Conservation (phyloP, 92 coral and sea anemone species). For the Heteractis magnifica region DNA sequence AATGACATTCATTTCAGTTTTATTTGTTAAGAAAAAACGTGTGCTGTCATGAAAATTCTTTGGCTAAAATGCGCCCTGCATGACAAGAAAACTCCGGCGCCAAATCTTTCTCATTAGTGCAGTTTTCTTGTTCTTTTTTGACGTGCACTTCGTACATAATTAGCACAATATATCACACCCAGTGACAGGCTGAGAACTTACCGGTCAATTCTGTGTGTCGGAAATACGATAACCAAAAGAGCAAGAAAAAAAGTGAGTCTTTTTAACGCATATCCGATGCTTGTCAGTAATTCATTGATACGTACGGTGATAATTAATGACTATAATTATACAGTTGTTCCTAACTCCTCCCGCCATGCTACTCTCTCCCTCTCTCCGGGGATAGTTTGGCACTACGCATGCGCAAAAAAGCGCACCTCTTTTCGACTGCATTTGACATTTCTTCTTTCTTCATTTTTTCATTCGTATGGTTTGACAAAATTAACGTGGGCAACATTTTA, state of each 20-base stretch:
- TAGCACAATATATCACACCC: not conserved
- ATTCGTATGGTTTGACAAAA: no score
- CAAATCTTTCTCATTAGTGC: not conserved
- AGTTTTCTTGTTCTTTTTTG: not conserved
- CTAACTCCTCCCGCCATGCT: not conserved
- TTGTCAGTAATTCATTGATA: not conserved
- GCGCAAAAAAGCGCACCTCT: no score
- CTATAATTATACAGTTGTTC: not conserved
- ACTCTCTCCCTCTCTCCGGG: not conserved
- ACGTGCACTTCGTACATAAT: not conserved
- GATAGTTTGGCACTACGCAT: not conserved
- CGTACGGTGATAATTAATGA: not conserved
- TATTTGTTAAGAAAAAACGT: no score
- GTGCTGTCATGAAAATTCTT: no score
- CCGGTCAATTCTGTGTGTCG: not conserved
- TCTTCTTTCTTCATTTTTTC: no score
- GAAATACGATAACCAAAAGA: not conserved
- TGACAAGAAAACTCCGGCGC: no score
- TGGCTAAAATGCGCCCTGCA: no score
- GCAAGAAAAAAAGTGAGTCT: not conserved
- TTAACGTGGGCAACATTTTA: no score
- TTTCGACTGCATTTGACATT: no score
- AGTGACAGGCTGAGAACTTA: not conserved
- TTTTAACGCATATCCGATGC: not conserved
- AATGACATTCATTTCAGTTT: no score